These are phyloP conservation scores for Rambutsinella grinnellia DNA, from an alignment of 2,888 invertebrate genomes.

Conservation along the genomic window DNA sequence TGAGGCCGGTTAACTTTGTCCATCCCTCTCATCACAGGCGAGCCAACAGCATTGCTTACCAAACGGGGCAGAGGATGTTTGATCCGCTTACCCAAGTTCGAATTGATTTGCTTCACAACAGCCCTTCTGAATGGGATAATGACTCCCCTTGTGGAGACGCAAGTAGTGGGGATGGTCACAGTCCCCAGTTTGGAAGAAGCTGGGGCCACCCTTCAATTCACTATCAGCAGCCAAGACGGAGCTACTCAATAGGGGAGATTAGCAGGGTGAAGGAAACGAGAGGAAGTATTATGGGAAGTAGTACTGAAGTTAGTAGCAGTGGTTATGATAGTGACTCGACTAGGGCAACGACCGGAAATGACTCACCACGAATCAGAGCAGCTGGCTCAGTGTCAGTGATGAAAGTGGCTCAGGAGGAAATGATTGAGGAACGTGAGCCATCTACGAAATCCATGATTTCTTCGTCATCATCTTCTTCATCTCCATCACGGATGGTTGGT, in stretches of 20 bases:
- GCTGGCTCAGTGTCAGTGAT: not conserved
- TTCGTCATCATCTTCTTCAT: not conserved
- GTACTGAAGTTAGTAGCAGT: constrained; percentile 71
- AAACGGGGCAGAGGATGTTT: constrained; percentile 25
- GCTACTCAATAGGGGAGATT: constrained; percentile 62
- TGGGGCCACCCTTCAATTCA: not conserved
- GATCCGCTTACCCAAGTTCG: constrained; percentile 62
- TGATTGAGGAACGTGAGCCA: not conserved
- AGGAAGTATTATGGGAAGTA: constrained; percentile 22
- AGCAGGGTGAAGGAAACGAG: not conserved
- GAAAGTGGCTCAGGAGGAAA: not conserved
- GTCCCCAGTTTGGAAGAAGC: not conserved
- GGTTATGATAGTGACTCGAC: constrained; percentile 76
- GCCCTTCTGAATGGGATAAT: constrained; percentile 21
- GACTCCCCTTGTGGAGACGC: constrained; percentile 29
- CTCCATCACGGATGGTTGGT: not conserved
- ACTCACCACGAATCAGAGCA: constrained; percentile 49
- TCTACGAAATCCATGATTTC: not conserved
- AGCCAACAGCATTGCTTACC: constrained; percentile 25
- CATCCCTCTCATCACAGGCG: not conserved
- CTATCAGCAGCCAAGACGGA: constrained; percentile 22
- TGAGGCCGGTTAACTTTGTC: not conserved
- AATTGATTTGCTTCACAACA: constrained; percentile 62
- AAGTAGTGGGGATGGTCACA: not conserved
- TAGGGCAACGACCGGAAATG: constrained; percentile 54